These are phyloP conservation scores for Drymonia ruficornis DNA, from an alignment of 2,888 invertebrate species.

Conservation along the genomic window DNA sequence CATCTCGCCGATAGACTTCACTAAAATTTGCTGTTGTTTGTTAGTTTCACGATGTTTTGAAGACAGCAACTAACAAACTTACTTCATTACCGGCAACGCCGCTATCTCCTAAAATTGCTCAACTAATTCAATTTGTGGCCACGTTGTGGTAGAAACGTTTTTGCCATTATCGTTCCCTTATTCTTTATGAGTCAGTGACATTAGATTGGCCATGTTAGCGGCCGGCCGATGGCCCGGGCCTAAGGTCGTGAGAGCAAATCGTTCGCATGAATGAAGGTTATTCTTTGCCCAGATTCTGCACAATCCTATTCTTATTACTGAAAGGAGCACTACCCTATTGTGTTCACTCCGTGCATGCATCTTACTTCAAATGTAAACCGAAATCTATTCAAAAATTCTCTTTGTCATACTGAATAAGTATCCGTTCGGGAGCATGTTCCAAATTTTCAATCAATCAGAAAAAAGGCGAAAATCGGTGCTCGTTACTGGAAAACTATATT, in stretches of 20 bases:
- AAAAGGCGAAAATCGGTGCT: not conserved
- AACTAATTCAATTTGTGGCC: conserved; percentile 25
- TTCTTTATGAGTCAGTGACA: conserved; percentile 6
- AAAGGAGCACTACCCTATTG: not conserved
- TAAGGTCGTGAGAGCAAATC: not conserved
- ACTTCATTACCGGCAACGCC: conserved; percentile 25
- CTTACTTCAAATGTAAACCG: not conserved
- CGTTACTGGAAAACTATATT: not conserved
- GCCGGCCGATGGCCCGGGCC: not conserved
- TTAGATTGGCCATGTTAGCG: not conserved
- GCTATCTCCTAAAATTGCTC: conserved; percentile 16
- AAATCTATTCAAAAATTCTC: not conserved
- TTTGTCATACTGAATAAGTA: not conserved
- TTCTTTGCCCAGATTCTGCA: not conserved
- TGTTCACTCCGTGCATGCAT: not conserved
- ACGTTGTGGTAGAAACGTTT: conserved; percentile 4
- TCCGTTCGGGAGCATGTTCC: not conserved
- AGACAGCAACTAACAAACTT: conserved; percentile 24
- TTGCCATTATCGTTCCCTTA: conserved; percentile 8
- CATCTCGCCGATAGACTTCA: no score
- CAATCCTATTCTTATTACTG: not conserved
- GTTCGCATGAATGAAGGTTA: not conserved
- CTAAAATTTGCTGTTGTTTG: no score
- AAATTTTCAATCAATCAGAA: conserved; percentile 11
- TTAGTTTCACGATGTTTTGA: conserved; percentile 11